Conservation (phyloP, 2,113 vertebrate species). For the Podilymbus podiceps region DNA sequence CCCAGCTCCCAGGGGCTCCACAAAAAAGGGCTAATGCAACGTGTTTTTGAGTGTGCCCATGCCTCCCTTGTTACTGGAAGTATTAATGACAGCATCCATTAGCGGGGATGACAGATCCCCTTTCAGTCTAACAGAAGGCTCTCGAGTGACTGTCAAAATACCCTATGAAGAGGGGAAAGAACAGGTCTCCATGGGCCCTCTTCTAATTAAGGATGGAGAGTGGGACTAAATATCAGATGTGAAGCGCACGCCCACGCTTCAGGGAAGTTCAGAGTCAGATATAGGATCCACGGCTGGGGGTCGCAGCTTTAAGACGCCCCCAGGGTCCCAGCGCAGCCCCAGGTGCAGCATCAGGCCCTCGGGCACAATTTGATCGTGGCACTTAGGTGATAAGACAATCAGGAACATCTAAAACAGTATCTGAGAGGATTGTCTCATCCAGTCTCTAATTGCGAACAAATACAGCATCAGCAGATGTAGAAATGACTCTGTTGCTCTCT, state of each 20-base stretch:
- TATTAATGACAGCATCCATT: constrained; percentile 40
- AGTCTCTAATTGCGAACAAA: background rate
- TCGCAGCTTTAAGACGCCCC: background rate
- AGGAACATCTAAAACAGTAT: fast-evolving
- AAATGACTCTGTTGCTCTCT: background rate
- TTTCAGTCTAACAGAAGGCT: constrained; percentile 40
- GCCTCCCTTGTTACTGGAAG: background rate
- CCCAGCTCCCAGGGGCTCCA: background rate
- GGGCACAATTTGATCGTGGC: fast-evolving
- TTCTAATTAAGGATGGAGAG: background rate
- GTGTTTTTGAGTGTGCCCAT: background rate
- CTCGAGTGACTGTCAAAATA: constrained; percentile 5
- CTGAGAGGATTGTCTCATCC: background rate
- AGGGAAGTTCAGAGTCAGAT: background rate
- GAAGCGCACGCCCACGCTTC: fast-evolving
- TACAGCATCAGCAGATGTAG: background rate
- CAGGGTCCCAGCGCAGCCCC: background rate
- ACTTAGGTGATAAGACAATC: background rate
- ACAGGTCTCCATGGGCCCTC: background rate
- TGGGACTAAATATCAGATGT: background rate
- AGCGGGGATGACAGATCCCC: constrained; percentile 21
- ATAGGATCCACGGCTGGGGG: background rate
- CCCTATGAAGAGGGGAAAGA: background rate
- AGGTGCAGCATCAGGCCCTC: background rate
- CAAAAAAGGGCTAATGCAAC: background rate